These are phyloP conservation scores for Thinocorus orbignyianus DNA, from an alignment of 2,113 vertebrate species.

Conservation along the genomic window DNA sequence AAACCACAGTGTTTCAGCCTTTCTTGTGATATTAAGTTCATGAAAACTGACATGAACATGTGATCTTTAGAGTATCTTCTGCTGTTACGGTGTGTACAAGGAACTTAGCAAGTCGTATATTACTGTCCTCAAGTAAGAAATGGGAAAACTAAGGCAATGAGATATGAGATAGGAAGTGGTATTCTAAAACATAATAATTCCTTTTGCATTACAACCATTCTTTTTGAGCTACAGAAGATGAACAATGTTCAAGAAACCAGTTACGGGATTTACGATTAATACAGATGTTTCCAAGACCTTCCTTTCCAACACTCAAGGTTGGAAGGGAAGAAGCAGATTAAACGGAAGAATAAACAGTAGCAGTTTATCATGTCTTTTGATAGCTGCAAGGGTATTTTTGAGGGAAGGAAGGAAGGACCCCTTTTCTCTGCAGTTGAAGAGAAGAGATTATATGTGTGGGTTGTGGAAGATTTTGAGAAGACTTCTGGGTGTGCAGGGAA, in stretches of 20 bases:
- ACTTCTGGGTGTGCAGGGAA: rapidly evolving
- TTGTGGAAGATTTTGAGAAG: background rate
- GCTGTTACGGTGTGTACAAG: background rate
- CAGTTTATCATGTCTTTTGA: background rate
- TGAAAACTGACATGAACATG: background rate
- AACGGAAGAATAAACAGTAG: background rate
- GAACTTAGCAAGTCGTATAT: background rate
- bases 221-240: background rate
- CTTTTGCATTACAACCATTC: background rate
- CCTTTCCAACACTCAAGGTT: background rate
- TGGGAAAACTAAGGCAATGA: background rate
- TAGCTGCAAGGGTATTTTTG: background rate
- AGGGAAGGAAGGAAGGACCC: background rate
- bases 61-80: background rate
- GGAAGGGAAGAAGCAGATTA: background rate
- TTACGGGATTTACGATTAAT: background rate
- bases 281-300: background rate
- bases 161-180: background rate
- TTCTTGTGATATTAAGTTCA: background rate
- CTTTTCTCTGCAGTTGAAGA: background rate
- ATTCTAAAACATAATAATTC: background rate
- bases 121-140: background rate
- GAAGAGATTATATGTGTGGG: background rate
- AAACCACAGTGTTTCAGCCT: background rate
- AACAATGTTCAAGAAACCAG: background rate